Conservation (phyloP, 2,113 vertebrate genomes). For the Stegastes partitus region DNA sequence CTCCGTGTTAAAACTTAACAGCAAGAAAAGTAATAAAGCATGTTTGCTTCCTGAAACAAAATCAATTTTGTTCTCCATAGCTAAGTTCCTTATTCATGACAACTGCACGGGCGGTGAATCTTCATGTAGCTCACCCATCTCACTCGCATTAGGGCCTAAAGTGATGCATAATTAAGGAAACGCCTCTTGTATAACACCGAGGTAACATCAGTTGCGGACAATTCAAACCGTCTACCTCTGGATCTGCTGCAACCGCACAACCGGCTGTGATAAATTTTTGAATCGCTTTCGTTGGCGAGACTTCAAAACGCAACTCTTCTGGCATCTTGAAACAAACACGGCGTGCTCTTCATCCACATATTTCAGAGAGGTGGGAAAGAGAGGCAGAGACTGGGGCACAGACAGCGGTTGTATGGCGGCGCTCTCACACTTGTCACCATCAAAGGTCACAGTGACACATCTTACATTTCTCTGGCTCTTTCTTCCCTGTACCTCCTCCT, state of each 20-base stretch:
- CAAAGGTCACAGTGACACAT: slow-evolving; percentile 78
- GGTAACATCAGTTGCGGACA: neutral
- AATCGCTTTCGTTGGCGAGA: neutral
- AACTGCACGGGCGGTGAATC: no score
- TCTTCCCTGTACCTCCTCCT: slow-evolving; percentile 46
- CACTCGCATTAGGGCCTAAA: no score
- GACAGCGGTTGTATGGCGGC: slow-evolving; percentile 41
- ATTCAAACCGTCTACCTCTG: neutral
- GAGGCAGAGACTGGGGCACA: slow-evolving; percentile 16
- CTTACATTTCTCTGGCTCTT: slow-evolving; percentile 61
- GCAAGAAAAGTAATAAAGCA: no score
- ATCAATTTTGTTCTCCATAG: no score
- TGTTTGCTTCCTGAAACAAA: no score
- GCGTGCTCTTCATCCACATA: slow-evolving; percentile 37
- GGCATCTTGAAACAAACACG: slow-evolving; percentile 38
- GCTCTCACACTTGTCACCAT: slow-evolving; percentile 71
- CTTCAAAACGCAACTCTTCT: slow-evolving; percentile 19
- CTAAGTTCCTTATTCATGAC: no score
- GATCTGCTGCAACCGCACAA: neutral
- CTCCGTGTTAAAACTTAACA: no score
- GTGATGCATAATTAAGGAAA: no score
- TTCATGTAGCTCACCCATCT: no score
- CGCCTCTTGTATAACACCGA: no score
- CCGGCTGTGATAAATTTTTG: slow-evolving; percentile 11
- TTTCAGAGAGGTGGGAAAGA: slow-evolving; percentile 24